Base-by-base conservation (phyloP, 2,797 vertebrate species). In the Hypotaenidia okinawae region DNA sequence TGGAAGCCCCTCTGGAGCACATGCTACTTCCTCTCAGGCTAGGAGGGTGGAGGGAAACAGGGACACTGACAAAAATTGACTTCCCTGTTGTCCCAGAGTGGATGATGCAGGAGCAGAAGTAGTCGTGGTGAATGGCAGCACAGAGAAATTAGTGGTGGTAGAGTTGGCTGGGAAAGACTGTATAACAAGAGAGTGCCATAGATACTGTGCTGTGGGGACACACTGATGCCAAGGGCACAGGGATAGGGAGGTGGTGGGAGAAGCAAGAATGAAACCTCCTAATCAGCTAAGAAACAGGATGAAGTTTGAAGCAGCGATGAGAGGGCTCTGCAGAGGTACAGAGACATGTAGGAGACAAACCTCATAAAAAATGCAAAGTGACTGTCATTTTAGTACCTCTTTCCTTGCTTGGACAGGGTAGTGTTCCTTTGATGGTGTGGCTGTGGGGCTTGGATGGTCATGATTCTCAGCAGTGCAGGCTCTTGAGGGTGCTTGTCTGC, bases 311-410 rank as follows among this genome's bases (percentile, higher is more conserved):
- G 57, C 72, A 51, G 37, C 7, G 9, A 12, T 64, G 39, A 79
- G 72, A 79, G n/a, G 16, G 52, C 17, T 94, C 90, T 84, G 67
- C 7, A 4, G 64, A 77, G 24, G 25, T 79, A 59, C 57, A 87
- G 90, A 93, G 90, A 85, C 49, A 33, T 5, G 27, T 32, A 45
- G 77, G 90, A 96, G 92, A 74, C 81, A 93, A 43, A 83, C 49
- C 61, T 94, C 90, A 90, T 94, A 45, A 87, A 94, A 96, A 95
- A 94, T 92, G 93, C 37, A 61, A 70, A 87, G 49, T 83, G 49
- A 21, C 43, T 92, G 81, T 89, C n/a, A 58, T 87, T 95, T 76
- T 64, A 74, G 39, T 82, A 73, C 32, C 52, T 82, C 58, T 84
- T 35, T 69, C 11, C 43, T 90, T 84, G 33, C 49, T 89, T 84